Conservation (phyloP, 1,140 invertebrate species). For the Saccostrea cuccullata region DNA sequence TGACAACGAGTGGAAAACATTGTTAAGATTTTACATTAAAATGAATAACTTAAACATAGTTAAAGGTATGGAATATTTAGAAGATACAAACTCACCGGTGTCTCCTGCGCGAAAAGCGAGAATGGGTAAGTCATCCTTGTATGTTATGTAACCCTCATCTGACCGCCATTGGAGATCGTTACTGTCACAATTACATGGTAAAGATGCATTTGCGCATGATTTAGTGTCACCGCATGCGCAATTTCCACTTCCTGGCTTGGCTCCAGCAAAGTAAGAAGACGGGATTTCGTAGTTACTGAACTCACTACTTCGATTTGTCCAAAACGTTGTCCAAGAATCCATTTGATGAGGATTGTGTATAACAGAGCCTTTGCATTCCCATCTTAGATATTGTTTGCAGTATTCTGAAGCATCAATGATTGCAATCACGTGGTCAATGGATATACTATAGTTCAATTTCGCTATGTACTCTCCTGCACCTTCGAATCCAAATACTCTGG, state of each 20-base stretch:
- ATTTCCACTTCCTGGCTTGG: constrained; percentile 55
- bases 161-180: constrained; percentile 67
- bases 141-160: constrained; percentile 68
- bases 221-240: constrained; percentile 69
- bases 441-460: constrained; percentile 61
- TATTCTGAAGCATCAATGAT: constrained; percentile 65
- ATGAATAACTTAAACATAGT: no score
- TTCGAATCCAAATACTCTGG: constrained; percentile 66
- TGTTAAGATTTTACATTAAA: no score
- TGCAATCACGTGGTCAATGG: constrained; percentile 55
- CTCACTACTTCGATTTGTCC: constrained; percentile 60
- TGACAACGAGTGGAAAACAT: no score
- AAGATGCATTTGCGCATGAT: constrained; percentile 50
- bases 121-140: constrained; percentile 69
- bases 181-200: constrained; percentile 70
- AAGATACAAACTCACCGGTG: constrained; percentile 63
- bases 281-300: background rate
- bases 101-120: constrained; percentile 70
- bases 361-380: constrained; percentile 69
- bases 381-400: constrained; percentile 70
- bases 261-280: constrained; percentile 70
- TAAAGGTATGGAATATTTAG: no score
- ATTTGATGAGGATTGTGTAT: constrained; percentile 65
- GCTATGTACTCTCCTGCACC: constrained; percentile 65
- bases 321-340: constrained; percentile 65